Evolutionary conservation across 2,888 invertebrate species (phyloP), one percentile per base, ranked within the genome.

Genomic region (Litoditis marina): DNA sequence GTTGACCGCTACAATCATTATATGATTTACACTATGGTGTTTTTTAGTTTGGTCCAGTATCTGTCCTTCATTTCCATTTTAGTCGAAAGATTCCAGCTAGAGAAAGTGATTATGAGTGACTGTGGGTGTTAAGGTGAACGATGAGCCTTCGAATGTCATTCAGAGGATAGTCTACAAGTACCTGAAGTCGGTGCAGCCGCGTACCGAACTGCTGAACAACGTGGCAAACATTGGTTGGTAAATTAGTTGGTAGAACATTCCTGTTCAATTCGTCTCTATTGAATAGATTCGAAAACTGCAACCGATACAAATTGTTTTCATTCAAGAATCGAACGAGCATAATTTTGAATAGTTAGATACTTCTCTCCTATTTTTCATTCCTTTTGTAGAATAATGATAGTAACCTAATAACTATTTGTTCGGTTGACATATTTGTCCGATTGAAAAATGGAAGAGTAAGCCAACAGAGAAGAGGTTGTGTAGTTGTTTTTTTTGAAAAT

Each of bases 131-230:
- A 70, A 77, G 69, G 67, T 67, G 30, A 69, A 75, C 56, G 69
- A 69, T 22, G 72, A 78, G 16, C 71, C 70, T 31, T 70, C 68
- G 16, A 69, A 63, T 34, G 79, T 79, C 22, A 74, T 70, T 3
- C 70, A 77, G 49, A 50, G 79, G 52, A 69, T 79, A 49, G 66
- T 69, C 7, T 79, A 80, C 61, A 73, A 74, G 50, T 77, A 66
- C 39, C 50, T 76, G 56, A 71, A 68, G 49, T 59, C 36, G 52
- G 68, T 68, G 2, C 57, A 65, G 8, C 63, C 71, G 0, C 44
- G 58, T n/a, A 68, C 71, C 16, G 73, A 71, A 8, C 44, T 70
- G 51, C 66, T 68, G 30, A 75, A 71, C 39, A 63, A 65, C 1
- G 57, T 71, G 39, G 65, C 73, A 13, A 63, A 66, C 31, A 65